Conservation (phyloP, 2,113 vertebrate species). For the Amblyopsis rosae region DNA sequence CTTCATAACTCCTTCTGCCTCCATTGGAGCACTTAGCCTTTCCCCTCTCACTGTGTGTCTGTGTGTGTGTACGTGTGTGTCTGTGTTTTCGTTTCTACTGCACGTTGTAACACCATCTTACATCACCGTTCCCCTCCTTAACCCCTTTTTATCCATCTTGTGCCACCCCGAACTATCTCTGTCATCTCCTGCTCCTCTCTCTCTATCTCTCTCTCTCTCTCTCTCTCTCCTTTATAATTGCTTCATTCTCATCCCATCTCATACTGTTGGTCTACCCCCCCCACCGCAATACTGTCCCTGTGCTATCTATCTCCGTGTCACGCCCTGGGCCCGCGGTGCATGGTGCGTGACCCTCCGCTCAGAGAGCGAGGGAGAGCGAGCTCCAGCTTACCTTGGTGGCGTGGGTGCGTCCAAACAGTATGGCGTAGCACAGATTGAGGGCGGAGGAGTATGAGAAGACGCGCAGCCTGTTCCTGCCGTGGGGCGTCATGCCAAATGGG, state of each 20-base stretch:
- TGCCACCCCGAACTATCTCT: conserved; percentile 8
- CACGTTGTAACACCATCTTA: conserved; percentile 37
- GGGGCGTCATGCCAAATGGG: conserved; percentile 94
- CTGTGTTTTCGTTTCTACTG: conserved; percentile 40
- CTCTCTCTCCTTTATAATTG: neutral
- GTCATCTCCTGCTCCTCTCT: conserved; percentile 23
- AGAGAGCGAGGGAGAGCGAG: neutral
- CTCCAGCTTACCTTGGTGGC: conserved; percentile 84
- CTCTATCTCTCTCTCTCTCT: conserved; percentile 6
- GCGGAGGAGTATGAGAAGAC: conserved; percentile 97
- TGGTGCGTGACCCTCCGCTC: no score
- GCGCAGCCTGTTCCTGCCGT: conserved; percentile 86
- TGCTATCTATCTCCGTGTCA: neutral
- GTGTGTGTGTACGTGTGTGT: conserved; percentile 31
- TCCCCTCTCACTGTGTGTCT: conserved; percentile 44
- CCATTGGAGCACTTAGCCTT: conserved; percentile 64
- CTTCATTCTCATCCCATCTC: neutral
- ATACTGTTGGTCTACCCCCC: neutral
- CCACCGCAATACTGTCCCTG: neutral
- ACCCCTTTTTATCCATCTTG: conserved; percentile 57
- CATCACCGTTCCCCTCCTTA: conserved; percentile 63
- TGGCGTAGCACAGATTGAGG: conserved; percentile 96
- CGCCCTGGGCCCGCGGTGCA: neutral
- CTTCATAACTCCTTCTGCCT: conserved; percentile 57
- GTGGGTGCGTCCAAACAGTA: conserved; percentile 91